Percentiles rank a stretch among this genome's conserved stretches.
Evolutionary conservation across 23 tunicate species (phyloP).

Genomic region (Trididemnum nubilum): DNA sequence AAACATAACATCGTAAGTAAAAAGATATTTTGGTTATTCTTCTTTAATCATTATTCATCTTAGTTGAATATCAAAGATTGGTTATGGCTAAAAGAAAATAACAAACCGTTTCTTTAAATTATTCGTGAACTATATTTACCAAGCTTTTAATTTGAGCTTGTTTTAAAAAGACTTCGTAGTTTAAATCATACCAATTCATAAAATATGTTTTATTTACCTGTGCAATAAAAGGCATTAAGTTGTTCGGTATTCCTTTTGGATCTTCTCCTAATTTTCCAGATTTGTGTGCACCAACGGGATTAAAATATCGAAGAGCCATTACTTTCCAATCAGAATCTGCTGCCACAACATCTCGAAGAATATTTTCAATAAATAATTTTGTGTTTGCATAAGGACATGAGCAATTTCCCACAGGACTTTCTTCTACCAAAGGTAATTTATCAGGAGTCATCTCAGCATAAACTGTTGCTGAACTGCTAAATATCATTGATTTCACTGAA

Average conservation of each 20-base stretch:
- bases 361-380: slow-evolving; percentile 73
- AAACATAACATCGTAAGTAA: no score
- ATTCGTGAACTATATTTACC: no score
- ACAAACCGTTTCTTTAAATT: no score
- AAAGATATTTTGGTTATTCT: no score
- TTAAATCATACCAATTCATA: no score
- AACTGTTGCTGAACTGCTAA: slow-evolving; percentile 98
- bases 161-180: no score
- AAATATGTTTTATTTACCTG: slow-evolving; percentile 49
- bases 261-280: slow-evolving; percentile 93
- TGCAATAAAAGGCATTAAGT: slow-evolving; percentile 91
- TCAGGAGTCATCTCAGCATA: slow-evolving; percentile 87
- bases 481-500: slow-evolving; percentile 72
- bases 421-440: slow-evolving; percentile 70
- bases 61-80: no score
- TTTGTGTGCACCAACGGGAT: slow-evolving; percentile 97
- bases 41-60: no score
- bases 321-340: slow-evolving; percentile 72
- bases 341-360: slow-evolving; percentile 54
- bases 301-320: slow-evolving; percentile 83
- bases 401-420: slow-evolving; percentile 68
- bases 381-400: slow-evolving; percentile 93
- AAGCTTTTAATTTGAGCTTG: no score
- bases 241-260: slow-evolving; percentile 94
- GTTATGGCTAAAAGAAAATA: no score